Base-by-base conservation (phyloP, 2,797 vertebrate genomes). In the Cyprinodon diabolis region DNA sequence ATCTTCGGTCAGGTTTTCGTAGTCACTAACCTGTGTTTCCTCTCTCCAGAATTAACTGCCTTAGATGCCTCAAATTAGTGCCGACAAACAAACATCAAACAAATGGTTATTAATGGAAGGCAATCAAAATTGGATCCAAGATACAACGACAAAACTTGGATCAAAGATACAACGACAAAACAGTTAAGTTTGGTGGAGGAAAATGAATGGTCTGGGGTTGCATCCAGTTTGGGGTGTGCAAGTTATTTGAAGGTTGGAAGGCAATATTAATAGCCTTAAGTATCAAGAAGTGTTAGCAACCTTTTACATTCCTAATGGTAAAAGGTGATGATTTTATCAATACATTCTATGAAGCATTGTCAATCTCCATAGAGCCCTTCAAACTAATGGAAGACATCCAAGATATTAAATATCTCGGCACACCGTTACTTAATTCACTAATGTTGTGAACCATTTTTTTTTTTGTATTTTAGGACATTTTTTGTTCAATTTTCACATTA, bases 211-310 rank as follows among this genome's bases (percentile, higher is more conserved):
- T 57, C 55, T 57, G 19, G 55, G 55, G 55, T n/a, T 57, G 6
- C 21, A n/a, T 57, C 43, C 63, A 66, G 63, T 48, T 47, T 48
- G 43, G 63, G 63, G 40, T 66, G 17, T 66, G 63, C 21, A 19
- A n/a, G 45, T 47, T 19, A 66, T 48, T n/a, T 66, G 63, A 19
- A 66, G 63, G 43, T 43, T 66, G 21, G 63, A 66, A 21, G 63
- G 63, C 63, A 66, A 66, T n/a, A 48, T 66, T 10, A 66, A 47
- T 48, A 66, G 43, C 40, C 63, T 66, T 12, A 66, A 66, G 13
- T 66, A 23, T 66, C 43, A 66, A 66, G 40, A 47, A 66, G n/a
- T 66, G 13, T 23, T 48, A n/a, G 40, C 63, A 47, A 45, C 40
- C 63, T 48, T 6, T 66, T 66, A 47, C 63, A 47, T 66, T 48